Base-by-base conservation (phyloP, 53 echinoderm and acorn worm genomes). In the Holothuria scabra region DNA sequence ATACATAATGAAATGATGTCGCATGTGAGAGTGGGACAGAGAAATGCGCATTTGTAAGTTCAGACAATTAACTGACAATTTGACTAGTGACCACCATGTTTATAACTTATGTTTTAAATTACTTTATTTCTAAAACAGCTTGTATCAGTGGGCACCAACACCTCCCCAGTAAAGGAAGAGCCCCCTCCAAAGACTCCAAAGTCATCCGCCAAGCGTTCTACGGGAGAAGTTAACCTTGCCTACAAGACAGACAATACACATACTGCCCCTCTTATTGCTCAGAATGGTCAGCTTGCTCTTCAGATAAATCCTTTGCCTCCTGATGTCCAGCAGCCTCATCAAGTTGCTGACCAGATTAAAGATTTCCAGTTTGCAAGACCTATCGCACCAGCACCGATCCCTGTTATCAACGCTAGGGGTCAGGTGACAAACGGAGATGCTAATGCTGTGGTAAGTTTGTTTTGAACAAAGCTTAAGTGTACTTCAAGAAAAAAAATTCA, bases 131-230 rank as follows among this genome's bases (percentile, higher is more conserved):
- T 52, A 52, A n/a, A 52, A 52, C 83, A 95, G 95, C 88, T 85
- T 89, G 89, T 95, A 26, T 95, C 95, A 12, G 95, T 95, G 46
- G 93, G 95, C 12, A 89, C 89, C 25, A 93, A 86, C 31, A 95
- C 95, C 18, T 95, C 95, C 3, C 95, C 95, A 21, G 76, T 89
- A 6, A 91, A 91, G 52, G 76, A 67, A 56, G 68, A 59, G 56
- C 29, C 60, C 66, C 70, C 85, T n/a, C n/a, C n/a, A n/a, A n/a
- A n/a, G n/a, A 30, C 88, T 85, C 11, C 67, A 80, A n/a, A n/a
- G 16, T 81, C 75, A 49, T 79, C 67, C 20, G 59, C 79, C 61
- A 95, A 87, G 33, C 83, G 90, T 13, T 90, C 95, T 2, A 89
- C 95, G 8, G 89, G 89, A 72, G 65, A 85, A 22, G 82, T 88